Conservation (phyloP, 2,888 invertebrate genomes). For the Mesodorylaimus sp. region DNA sequence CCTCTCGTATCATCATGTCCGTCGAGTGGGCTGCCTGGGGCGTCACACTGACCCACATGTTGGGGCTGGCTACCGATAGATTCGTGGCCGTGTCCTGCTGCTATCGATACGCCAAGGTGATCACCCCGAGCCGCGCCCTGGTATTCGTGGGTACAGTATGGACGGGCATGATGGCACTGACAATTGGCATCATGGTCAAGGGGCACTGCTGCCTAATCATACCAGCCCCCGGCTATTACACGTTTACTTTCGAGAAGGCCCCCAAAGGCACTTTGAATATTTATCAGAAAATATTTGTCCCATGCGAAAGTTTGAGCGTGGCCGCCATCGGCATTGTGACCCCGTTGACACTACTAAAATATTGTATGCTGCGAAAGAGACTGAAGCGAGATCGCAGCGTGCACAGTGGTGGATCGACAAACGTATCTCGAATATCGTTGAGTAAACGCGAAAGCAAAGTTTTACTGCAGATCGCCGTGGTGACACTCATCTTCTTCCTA, state of each 20-base stretch:
- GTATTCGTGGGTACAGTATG: conserved; percentile 20
- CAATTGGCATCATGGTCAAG: conserved; percentile 18
- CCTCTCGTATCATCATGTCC: no score
- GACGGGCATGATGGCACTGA: conserved; percentile 18
- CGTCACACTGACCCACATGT: conserved; percentile 23
- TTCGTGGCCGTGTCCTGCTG: conserved; percentile 24
- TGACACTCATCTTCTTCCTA: conserved; percentile 26
- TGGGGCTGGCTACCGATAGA: conserved; percentile 26
- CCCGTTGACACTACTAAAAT: conserved; percentile 26
- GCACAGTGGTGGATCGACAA: no score
- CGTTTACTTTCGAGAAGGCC: conserved; percentile 26
- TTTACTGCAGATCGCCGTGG: conserved; percentile 23
- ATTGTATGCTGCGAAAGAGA: conserved; percentile 25
- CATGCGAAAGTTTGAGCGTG: conserved; percentile 23
- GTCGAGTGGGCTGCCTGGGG: conserved; percentile 30
- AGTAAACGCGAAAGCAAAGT: not conserved
- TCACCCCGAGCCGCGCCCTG: conserved; percentile 17
- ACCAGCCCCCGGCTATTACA: conserved; percentile 24
- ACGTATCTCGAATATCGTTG: not conserved
- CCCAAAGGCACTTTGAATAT: no score
- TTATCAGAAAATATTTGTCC: conserved; percentile 11
- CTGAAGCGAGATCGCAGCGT: conserved; percentile 11
- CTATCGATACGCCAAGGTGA: conserved; percentile 21
- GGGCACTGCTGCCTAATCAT: conserved; percentile 27
- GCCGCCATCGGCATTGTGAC: conserved; percentile 22